Evolutionary conservation across 1,140 invertebrate genomes (phyloP).

Genomic region (Plectrocnemia conspersa): DNA sequence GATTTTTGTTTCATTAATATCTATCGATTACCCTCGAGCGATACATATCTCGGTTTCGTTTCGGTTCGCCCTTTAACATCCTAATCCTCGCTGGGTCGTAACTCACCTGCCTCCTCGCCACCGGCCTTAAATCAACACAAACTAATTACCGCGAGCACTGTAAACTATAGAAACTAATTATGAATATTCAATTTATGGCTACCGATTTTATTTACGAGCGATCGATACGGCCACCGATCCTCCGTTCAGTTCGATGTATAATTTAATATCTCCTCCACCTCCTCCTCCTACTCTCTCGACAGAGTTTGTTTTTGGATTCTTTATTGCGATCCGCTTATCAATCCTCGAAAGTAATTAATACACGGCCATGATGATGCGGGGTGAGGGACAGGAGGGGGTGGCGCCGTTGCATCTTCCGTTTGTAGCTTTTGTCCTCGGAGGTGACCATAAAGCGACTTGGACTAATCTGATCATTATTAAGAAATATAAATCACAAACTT

Average conservation of each 20-base stretch:
- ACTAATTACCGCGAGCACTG: slow-evolving; percentile 32
- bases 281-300: not conserved
- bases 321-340: slow-evolving; percentile 30
- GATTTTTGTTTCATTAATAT: no score
- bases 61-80: slow-evolving; percentile 5
- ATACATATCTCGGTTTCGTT: no score
- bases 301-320: slow-evolving; percentile 32
- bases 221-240: slow-evolving; percentile 28
- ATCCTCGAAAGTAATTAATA: slow-evolving; percentile 32
- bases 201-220: slow-evolving; percentile 33
- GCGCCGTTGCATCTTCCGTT: slow-evolving; percentile 8
- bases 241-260: slow-evolving; percentile 22
- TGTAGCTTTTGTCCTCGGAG: not conserved
- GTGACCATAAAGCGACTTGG: no score
- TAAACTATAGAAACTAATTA: slow-evolving; percentile 36
- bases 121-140: slow-evolving; percentile 30
- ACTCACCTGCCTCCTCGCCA: slow-evolving; percentile 1
- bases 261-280: slow-evolving; percentile 32
- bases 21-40: no score
- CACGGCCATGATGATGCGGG: slow-evolving; percentile 10
- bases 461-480: no score
- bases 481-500: no score
- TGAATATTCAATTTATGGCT: slow-evolving; percentile 36
- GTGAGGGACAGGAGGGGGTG: slow-evolving; percentile 15
- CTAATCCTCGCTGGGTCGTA: slow-evolving; percentile 4